Evolutionary conservation across 2,888 invertebrate genomes (phyloP).

Genomic region (Drosophila ezoana): DNA sequence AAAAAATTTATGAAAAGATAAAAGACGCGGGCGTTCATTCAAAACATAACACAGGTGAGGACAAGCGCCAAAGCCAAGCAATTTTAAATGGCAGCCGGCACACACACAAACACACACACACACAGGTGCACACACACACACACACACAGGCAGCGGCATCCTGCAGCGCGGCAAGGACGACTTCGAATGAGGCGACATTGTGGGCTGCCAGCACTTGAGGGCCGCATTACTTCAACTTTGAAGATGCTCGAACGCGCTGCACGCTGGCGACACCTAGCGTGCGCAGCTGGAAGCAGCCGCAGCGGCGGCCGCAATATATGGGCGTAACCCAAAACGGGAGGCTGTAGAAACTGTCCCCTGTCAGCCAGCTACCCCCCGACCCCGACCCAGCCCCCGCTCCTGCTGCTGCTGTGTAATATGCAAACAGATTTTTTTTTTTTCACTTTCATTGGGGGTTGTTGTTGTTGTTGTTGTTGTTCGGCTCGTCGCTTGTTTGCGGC

Average conservation of each 20-base stretch:
- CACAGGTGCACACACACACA: not conserved
- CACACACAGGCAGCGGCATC: slow-evolving; percentile 8
- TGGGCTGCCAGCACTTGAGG: slow-evolving; percentile 70
- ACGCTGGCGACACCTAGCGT: slow-evolving; percentile 77
- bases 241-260: slow-evolving; percentile 76
- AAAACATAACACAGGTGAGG: slow-evolving; percentile 78
- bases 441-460: slow-evolving; percentile 68
- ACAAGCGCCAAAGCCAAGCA: slow-evolving; percentile 74
- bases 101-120: slow-evolving; percentile 12
- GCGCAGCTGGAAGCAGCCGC: slow-evolving; percentile 71
- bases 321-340: slow-evolving; percentile 29
- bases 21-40: slow-evolving; percentile 79
- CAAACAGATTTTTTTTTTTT: slow-evolving; percentile 75
- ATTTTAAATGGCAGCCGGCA: slow-evolving; percentile 74
- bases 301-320: too few species aligned
- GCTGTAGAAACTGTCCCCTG: slow-evolving; percentile 9
- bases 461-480: slow-evolving; percentile 31
- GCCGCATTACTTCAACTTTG: slow-evolving; percentile 81
- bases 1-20: slow-evolving; percentile 75
- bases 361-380: slow-evolving; percentile 3
- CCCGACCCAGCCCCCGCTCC: slow-evolving; percentile 3
- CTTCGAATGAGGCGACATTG: slow-evolving; percentile 15
- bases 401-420: slow-evolving; percentile 58
- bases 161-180: slow-evolving; percentile 48
- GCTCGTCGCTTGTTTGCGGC: slow-evolving; percentile 67